Base-by-base conservation (phyloP, 2,797 vertebrate species). In the Typhlichthys eigenmanni region DNA sequence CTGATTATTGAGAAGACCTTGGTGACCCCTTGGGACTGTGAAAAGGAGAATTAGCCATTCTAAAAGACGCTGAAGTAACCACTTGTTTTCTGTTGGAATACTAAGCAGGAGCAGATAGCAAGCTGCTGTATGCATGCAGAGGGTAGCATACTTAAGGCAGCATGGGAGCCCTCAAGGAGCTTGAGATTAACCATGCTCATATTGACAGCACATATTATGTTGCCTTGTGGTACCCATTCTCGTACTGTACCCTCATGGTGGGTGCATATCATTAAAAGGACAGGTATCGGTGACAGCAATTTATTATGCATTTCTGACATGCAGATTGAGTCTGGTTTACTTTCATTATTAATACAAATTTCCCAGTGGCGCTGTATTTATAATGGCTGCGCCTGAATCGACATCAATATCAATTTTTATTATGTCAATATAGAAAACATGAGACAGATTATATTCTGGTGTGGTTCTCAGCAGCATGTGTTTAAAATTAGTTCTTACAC, bases 151-250 rank as follows among this genome's bases (percentile, higher is more conserved):
- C 19, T 6, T 54, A 29, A 13, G 13, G 19, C 52, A 54, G 16
- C 5, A 54, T 11, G 49, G 47, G 13, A 56, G 13, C 34, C 55
- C 13, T 32, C 34, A 10, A 53, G 59, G 24, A 47, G 69, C 62
- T 69, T 78, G 53, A 69, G 47, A 29, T 53, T 43, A 51, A 55
- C 47, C 50, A 32, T 19, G 6, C 54, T 68, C 8, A 65, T 57
- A 63, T 67, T 17, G 53, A 66, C 47, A 54, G 47, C 11, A n/a
- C 12, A 66, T 24, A 68, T 73, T 69, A 67, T 62, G 67, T 62
- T 52, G 19, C 54, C 46, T 7, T 59, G 62, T 67, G 19, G 29
- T 66, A 51, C 58, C 52, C 55, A 13, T 50, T 45, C n/a, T 62
- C 32, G 46, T 58, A 2, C 38, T 58, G 46, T 58, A 2, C 38